Conservation (phyloP, 2,888 invertebrate species). For the Ectobius pallidus region DNA sequence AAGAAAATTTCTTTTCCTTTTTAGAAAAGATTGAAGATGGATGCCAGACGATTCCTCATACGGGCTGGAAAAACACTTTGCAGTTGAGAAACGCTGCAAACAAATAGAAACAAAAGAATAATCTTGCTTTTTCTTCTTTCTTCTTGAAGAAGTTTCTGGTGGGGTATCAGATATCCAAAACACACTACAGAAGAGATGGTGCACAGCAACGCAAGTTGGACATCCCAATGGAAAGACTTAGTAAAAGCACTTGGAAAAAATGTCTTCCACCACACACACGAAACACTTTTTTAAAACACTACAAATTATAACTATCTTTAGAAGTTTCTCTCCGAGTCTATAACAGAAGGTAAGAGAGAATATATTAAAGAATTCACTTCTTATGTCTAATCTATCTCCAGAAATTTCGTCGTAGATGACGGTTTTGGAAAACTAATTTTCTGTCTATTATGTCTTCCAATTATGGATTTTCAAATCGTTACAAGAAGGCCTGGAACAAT, state of each 20-base stretch:
- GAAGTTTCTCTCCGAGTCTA: too few species aligned
- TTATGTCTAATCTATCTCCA: too few species aligned
- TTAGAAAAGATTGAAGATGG: not conserved
- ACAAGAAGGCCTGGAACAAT: not conserved
- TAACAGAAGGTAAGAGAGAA: too few species aligned
- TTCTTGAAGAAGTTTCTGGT: not conserved
- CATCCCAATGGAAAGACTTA: not conserved
- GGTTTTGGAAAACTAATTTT: too few species aligned
- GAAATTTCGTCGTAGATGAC: too few species aligned
- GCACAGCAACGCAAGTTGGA: not conserved
- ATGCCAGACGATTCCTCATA: slow-evolving; percentile 11
- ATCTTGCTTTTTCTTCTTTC: not conserved
- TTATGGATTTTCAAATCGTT: too few species aligned
- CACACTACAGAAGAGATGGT: not conserved
- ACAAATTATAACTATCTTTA: too few species aligned
- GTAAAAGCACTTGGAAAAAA: not conserved
- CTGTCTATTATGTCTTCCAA: too few species aligned
- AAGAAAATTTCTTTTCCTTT: not conserved
- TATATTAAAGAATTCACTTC: too few species aligned
- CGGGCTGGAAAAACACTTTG: slow-evolving; percentile 6
- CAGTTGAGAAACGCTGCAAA: not conserved
- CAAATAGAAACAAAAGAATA: not conserved
- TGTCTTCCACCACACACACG: not conserved
- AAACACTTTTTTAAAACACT: slow-evolving; percentile 3
- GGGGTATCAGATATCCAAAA: not conserved